Base-by-base conservation (phyloP, 53 echinoderm and acorn worm species). In the Apostichopus leukothele region DNA sequence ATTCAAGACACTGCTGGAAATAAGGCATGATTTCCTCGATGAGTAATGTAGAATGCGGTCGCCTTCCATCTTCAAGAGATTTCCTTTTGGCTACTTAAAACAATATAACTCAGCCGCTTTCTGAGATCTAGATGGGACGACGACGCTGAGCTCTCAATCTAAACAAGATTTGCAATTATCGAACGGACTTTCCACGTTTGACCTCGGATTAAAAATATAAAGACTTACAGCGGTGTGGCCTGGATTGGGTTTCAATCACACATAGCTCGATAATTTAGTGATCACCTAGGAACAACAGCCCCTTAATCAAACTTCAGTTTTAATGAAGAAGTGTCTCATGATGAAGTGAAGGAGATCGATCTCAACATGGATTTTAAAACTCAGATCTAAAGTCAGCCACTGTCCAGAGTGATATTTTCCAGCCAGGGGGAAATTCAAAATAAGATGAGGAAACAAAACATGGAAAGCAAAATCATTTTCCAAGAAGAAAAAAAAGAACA, bases 101-200 rank as follows among this genome's bases (percentile, higher is more conserved):
- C 79, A 79, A 79, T 39, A 39, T 79, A 50, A 79, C 79, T 79
- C 50, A 53, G 39, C 63, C 63, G 51, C n/a, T 79, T 79, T 52
- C 51, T 79, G 19, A 51, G 53, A 51, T 19, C 51, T 50, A 79
- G 51, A 51, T 52, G 19, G 79, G 18, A 53, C 50, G 52, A n/a
- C 19, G 52, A 79, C 39, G 39, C 39, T 39, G 3, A 39, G 51
- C 39, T 79, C 79, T 51, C 51, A 51, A 79, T 79, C 79, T 51
- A 79, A 79, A 79, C 79, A 52, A 79, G 79, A 79, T 79, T 79
- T 51, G 79, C 79, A 51, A n/a, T 79, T 79, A 79, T 53, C 19
- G 20, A 79, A 79, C 53, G 63, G 63, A 63, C 63, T 63, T 63
- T 63, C 63, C 63, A 63, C 12, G 11, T 63, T 63, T 63, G 16